These are phyloP conservation scores for Auanema sp. DNA, from an alignment of 2,888 invertebrate species.

Conservation along the genomic window DNA sequence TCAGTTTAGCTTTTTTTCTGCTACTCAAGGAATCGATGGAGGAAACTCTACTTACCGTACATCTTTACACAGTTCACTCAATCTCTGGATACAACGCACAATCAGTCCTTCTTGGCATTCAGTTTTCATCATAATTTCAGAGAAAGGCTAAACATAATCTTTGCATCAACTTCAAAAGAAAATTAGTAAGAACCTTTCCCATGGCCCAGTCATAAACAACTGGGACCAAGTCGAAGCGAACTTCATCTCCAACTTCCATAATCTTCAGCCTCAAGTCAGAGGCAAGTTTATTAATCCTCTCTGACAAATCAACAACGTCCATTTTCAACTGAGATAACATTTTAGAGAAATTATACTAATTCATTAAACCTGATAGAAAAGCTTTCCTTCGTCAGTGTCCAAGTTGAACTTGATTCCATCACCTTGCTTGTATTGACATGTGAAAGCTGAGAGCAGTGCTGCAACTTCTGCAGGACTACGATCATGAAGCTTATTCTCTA, in stretches of 20 bases:
- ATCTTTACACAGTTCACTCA: slow-evolving; percentile 87
- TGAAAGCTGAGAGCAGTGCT: slow-evolving; percentile 85
- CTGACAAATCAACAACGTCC: slow-evolving; percentile 70
- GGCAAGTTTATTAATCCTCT: slow-evolving; percentile 55
- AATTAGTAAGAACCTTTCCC: slow-evolving; percentile 73
- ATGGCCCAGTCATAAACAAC: slow-evolving; percentile 96
- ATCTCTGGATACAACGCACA: slow-evolving; percentile 91
- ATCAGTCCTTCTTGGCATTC: slow-evolving; percentile 97
- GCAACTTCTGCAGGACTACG: slow-evolving; percentile 80
- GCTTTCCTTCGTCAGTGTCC: slow-evolving; percentile 2
- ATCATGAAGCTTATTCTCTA: slow-evolving; percentile 80
- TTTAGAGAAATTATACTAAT: slow-evolving; percentile 28
- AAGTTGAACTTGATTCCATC: slow-evolving; percentile 31
- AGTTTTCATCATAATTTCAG: slow-evolving; percentile 86
- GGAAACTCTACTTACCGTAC: slow-evolving; percentile 72
- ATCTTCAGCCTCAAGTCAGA: slow-evolving; percentile 9
- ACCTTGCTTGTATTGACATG: slow-evolving; percentile 81
- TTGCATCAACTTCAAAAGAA: not conserved
- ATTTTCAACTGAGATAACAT: slow-evolving; percentile 72
- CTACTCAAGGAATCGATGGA: not conserved
- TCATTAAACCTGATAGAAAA: slow-evolving; percentile 34
- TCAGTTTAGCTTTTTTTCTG: not conserved
- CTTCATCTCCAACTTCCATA: slow-evolving; percentile 63
- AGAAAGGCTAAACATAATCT: slow-evolving; percentile 75
- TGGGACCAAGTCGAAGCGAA: slow-evolving; percentile 87